phyloP scores from a whole-genome alignment of 2,888 invertebrate genomes.

The Apoderus coryli region DNA sequence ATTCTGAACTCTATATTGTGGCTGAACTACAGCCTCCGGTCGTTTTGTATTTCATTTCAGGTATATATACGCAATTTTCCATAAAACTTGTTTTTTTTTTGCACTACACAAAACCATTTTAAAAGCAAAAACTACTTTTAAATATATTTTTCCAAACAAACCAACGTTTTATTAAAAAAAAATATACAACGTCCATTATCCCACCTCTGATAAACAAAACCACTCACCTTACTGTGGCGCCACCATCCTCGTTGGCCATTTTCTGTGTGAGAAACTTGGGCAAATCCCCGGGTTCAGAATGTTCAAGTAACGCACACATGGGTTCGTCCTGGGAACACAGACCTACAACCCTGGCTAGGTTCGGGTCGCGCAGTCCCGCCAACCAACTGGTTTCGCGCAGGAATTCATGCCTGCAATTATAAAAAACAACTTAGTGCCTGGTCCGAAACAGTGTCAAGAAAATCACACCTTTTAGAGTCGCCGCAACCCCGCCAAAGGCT shows the following conservation, averaged over 20 bases:
- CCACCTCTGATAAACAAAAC: not conserved
- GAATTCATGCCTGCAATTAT: constrained; percentile 69
- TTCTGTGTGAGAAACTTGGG: constrained; percentile 44
- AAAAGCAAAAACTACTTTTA: too few species aligned
- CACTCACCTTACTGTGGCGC: constrained; percentile 33
- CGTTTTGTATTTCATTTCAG: too few species aligned
- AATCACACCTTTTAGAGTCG: constrained; percentile 38
- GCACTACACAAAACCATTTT: too few species aligned
- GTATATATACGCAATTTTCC: too few species aligned
- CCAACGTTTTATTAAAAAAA: too few species aligned
- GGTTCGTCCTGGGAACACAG: constrained; percentile 70
- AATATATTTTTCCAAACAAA: too few species aligned
- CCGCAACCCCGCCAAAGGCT: constrained; percentile 55
- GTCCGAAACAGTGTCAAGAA: too few species aligned
- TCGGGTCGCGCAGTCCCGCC: constrained; percentile 68
- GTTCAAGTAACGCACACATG: constrained; percentile 78
- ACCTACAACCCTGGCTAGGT: constrained; percentile 70
- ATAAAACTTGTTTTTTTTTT: too few species aligned
- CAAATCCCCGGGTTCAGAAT: constrained; percentile 75
- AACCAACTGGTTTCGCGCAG: constrained; percentile 76
- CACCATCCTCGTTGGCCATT: constrained; percentile 32
- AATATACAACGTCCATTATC: not conserved
- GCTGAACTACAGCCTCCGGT: too few species aligned
- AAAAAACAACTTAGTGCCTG: too few species aligned
- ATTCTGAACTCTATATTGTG: too few species aligned